Base-by-base conservation (phyloP, 2,113 vertebrate species). In the Anguilla japonica region DNA sequence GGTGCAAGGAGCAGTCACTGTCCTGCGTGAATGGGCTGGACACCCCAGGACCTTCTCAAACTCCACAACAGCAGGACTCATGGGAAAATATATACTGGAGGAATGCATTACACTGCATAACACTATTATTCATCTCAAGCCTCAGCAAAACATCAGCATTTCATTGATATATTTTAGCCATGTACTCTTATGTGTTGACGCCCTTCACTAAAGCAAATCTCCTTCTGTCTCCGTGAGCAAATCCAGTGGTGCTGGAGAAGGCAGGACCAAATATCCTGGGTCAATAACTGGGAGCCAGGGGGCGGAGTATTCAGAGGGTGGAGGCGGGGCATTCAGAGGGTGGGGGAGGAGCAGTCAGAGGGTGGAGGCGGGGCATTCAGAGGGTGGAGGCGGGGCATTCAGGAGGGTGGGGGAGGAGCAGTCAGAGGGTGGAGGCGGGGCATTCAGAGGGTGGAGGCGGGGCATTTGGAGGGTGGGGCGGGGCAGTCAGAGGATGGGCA, bases 1-100 rank as follows among this genome's bases (percentile, higher is more conserved):
- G 87, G 87, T 87, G 88, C 85, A 91, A 57, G 82, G 82, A 80
- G 78, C 83, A 43, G 60, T 85, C 87, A 87, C 29, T 14, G 34
- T 46, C 86, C 86, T 50, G 85, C 88, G 11, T 26, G n/a, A 14
- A 7, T 86, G 89, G 88, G 88, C 86, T 84, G 63, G 89, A 50
- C 81, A 57, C 82, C 85, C 75, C 40, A 13, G 41, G 82, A 81
- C 75, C 85, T 43, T 75, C 39, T 53, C 56, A 60, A 67, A 87
- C 87, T 83, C 82, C 26, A 40, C 22, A 41, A 26, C 71, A 13
- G n/a, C 9, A 13, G 13, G 71, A 34, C 71, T 34, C 71, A 13
- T 6, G 71, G 71, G 71, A 75, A 75, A 75, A 75, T n/a, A 34
- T 26, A 75, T 1, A 34, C 71, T 34, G 71, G 79, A 18, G 34